Percentiles rank a stretch among this genome's conserved stretches.
phyloP scores from a whole-genome alignment of 2,113 vertebrate genomes.

The Hypocryptadius cinnamomeus region DNA sequence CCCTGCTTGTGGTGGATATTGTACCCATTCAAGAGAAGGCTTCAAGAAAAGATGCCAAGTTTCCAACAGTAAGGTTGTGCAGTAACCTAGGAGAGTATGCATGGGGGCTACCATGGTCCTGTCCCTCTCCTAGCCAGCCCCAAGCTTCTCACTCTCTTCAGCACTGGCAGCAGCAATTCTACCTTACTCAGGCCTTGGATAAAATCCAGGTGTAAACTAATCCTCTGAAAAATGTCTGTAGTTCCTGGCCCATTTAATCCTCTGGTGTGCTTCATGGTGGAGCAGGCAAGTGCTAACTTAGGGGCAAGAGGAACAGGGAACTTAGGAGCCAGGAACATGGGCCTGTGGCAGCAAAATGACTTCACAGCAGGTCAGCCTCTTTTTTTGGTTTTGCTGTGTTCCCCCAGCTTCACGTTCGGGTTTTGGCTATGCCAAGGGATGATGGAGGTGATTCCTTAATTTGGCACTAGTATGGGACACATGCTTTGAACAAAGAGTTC shows the following conservation, averaged over 20 bases:
- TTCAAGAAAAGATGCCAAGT: background rate
- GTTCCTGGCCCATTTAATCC: background rate
- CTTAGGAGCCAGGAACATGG: background rate
- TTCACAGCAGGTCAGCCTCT: background rate
- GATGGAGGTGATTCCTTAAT: background rate
- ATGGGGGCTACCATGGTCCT: background rate
- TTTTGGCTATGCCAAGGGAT: background rate
- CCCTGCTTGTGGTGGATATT: background rate
- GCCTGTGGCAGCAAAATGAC: background rate
- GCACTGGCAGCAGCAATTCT: background rate
- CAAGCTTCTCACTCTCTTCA: background rate
- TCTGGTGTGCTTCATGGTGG: background rate
- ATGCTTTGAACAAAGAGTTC: background rate
- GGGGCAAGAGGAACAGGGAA: background rate
- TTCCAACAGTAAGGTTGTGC: background rate
- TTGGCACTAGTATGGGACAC: background rate
- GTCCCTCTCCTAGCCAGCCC: background rate
- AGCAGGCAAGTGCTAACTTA: background rate
- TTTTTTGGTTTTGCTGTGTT: background rate
- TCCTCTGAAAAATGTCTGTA: background rate
- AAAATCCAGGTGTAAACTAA: background rate
- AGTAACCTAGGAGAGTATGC: background rate
- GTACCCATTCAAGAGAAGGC: background rate
- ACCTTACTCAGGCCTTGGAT: background rate
- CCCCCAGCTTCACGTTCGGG: background rate